Percentiles rank a stretch among this genome's conserved stretches.
Evolutionary conservation across 2,888 invertebrate species (phyloP).

Genomic region (Sturmia bella): DNA sequence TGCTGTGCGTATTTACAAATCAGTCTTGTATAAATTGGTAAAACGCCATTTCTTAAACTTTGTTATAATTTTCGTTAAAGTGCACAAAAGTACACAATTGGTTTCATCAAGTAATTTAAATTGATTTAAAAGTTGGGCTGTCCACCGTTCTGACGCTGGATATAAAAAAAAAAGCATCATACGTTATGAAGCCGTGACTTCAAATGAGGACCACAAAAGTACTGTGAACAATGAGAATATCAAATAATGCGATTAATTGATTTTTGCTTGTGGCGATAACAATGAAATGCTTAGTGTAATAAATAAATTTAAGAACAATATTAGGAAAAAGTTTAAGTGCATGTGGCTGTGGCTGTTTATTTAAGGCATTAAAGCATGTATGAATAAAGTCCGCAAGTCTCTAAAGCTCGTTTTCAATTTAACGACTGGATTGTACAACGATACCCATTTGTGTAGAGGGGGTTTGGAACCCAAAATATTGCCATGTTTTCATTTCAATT

Average conservation of each 20-base stretch:
- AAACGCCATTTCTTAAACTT: too few species aligned
- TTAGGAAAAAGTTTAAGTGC: too few species aligned
- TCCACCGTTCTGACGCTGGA: slow-evolving; percentile 1
- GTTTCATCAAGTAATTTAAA: slow-evolving; percentile 45
- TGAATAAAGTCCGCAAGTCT: too few species aligned
- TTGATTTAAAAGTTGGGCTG: slow-evolving; percentile 33
- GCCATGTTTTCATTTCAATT: too few species aligned
- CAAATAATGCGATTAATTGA: background rate
- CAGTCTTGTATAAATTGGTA: background rate
- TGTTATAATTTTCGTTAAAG: slow-evolving; percentile 44
- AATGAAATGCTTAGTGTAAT: background rate
- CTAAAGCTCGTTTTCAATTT: too few species aligned
- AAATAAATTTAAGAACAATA: too few species aligned
- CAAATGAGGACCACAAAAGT: background rate
- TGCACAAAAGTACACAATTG: slow-evolving; percentile 15
- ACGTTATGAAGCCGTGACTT: background rate
- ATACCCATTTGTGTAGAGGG: too few species aligned
- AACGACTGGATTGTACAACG: too few species aligned
- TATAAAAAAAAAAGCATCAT: background rate
- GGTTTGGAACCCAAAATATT: too few species aligned
- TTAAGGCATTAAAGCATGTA: too few species aligned
- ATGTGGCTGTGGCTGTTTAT: too few species aligned
- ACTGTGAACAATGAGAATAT: slow-evolving; percentile 9
- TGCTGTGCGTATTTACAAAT: background rate
- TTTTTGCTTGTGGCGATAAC: background rate